Evolutionary conservation across 2,888 invertebrate genomes (phyloP).

Genomic region (Diarsia rubi): DNA sequence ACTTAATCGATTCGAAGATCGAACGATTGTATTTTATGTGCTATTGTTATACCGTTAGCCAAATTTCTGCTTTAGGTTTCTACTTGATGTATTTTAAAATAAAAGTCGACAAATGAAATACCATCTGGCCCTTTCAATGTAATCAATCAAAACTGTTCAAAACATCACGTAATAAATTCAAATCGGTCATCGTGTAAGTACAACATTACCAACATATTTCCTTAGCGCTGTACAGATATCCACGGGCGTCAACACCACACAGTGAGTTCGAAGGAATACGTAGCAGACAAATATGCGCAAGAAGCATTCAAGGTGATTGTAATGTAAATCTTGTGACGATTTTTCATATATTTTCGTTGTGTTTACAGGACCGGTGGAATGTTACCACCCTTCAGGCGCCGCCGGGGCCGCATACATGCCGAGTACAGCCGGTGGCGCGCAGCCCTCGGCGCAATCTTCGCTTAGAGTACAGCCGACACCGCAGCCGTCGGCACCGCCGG

Average conservation of each 20-base stretch:
- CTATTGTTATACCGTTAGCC: constrained; percentile 24
- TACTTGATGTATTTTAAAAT: constrained; percentile 18
- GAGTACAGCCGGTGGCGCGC: constrained; percentile 78
- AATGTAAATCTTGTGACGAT: neutral
- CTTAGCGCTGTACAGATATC: constrained; percentile 87
- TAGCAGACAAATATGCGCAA: neutral
- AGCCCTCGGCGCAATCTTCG: constrained; percentile 77
- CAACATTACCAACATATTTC: constrained; percentile 69
- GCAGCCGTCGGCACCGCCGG: constrained; percentile 84
- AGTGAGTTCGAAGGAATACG: constrained; percentile 78
- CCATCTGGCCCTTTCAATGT: neutral
- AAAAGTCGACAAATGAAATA: constrained; percentile 1
- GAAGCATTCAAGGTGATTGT: neutral
- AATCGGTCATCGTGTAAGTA: neutral
- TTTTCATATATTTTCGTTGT: constrained; percentile 16
- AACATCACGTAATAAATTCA: neutral
- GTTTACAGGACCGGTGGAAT: constrained; percentile 85
- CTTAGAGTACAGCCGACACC: constrained; percentile 83
- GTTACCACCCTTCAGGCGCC: constrained; percentile 84
- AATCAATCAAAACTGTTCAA: neutral
- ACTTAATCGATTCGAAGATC: constrained; percentile 33
- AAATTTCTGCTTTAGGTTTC: constrained; percentile 8
- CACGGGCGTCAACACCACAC: constrained; percentile 89
- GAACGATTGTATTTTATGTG: constrained; percentile 47
- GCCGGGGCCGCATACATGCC: constrained; percentile 82